phyloP scores from a whole-genome alignment of 2,888 invertebrate species.

The Ypsolopha scabrella region DNA sequence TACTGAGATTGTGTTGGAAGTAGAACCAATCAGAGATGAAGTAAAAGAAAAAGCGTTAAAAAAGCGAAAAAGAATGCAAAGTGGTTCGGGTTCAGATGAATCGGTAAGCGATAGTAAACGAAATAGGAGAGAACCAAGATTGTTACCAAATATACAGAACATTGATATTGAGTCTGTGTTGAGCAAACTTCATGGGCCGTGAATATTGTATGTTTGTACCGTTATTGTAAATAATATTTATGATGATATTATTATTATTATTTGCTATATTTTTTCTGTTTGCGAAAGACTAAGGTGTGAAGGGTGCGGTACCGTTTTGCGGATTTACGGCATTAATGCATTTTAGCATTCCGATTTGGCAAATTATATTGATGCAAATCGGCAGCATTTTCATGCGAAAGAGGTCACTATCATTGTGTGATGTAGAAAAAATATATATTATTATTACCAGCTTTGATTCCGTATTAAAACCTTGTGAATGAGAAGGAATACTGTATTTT shows the following conservation, averaged over 20 bases:
- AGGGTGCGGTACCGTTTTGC: constrained; percentile 6
- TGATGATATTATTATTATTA: not conserved
- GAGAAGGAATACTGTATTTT: too few species aligned
- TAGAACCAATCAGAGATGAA: constrained; percentile 28
- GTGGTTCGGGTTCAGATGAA: constrained; percentile 31
- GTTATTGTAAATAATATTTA: not conserved
- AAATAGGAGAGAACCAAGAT: constrained; percentile 39
- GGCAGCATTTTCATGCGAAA: too few species aligned
- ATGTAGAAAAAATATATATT: too few species aligned
- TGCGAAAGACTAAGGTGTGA: not conserved
- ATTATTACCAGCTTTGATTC: too few species aligned
- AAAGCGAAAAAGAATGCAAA: constrained; percentile 42
- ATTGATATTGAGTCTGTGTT: constrained; percentile 61
- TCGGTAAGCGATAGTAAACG: constrained; percentile 33
- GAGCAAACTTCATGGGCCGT: constrained; percentile 57
- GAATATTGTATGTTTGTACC: constrained; percentile 6
- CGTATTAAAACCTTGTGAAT: too few species aligned
- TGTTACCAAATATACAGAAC: constrained; percentile 48
- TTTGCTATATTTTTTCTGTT: not conserved
- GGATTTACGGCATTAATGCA: too few species aligned
- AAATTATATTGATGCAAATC: too few species aligned
- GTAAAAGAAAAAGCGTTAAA: constrained; percentile 24
- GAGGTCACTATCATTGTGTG: too few species aligned
- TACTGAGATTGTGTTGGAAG: constrained; percentile 43
- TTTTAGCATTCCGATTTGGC: too few species aligned